These are phyloP conservation scores for Malthinus seriepunctatus DNA, from an alignment of 2,888 invertebrate genomes.

Conservation along the genomic window DNA sequence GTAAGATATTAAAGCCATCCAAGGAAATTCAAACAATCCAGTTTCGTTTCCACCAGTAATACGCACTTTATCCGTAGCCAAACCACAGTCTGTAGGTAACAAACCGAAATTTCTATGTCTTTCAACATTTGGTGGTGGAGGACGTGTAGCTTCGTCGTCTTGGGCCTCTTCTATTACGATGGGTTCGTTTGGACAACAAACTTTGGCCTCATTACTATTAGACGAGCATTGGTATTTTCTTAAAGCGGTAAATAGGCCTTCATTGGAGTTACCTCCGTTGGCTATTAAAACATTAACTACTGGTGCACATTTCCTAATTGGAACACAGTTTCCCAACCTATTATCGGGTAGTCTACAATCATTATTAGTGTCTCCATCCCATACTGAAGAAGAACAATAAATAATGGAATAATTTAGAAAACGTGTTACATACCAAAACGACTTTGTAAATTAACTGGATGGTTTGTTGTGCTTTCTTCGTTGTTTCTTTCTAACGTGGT, in stretches of 20 bases:
- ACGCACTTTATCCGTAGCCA: not conserved
- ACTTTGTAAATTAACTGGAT: no score
- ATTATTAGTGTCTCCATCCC: not conserved
- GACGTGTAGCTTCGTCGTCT: not conserved
- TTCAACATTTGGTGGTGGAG: not conserved
- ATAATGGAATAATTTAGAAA: no score
- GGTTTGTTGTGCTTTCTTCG: no score
- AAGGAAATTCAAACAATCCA: conserved; percentile 68
- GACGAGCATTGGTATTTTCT: not conserved
- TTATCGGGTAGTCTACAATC: conserved; percentile 48
- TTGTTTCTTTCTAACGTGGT: no score
- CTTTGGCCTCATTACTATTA: not conserved
- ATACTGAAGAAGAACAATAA: no score
- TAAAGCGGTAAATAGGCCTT: not conserved
- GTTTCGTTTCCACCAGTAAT: conserved; percentile 60
- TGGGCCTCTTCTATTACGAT: not conserved
- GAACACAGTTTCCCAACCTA: conserved; percentile 47
- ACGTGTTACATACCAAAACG: no score
- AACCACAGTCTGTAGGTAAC: conserved; percentile 6
- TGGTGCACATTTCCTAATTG: conserved; percentile 39
- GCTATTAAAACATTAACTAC: conserved; percentile 11
- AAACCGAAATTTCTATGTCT: not conserved
- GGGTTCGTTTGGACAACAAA: not conserved
- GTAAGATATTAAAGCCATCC: conserved; percentile 74
- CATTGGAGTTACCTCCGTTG: not conserved